Base-by-base conservation (phyloP, 2,797 vertebrate genomes). In the Enteromius radiatus region DNA sequence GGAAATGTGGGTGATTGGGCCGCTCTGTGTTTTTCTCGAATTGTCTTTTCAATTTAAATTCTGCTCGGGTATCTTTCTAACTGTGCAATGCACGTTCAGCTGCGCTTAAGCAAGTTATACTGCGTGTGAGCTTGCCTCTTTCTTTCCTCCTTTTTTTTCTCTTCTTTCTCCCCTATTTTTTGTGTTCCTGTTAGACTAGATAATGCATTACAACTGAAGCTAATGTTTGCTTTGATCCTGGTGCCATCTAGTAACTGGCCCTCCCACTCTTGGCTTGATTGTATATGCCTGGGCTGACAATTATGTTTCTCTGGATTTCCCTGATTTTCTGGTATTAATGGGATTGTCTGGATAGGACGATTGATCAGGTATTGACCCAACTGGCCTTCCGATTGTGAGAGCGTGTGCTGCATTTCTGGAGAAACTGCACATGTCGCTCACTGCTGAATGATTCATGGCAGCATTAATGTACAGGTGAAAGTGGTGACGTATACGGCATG, bases 11-110 rank as follows among this genome's bases (percentile, higher is more conserved):
- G 31, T 45, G 26, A 78, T 67, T 49, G 41, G 45, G 67, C 43
- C 9, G 41, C 23, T 75, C 23, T 26, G 23, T 71, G 71, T 23
- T 73, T 36, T 71, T 85, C 56, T 83, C 47, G 69, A 83, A 86
- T 84, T 85, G 80, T 86, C 75, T 80, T 77, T 80, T 82, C 59
- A 54, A 84, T 85, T 86, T 41, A 84, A 79, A 85, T 88, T 85
- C 85, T 84, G 85, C 81, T 82, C 23, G 76, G 41, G 77, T 84
- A 73, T 80, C 67, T 54, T 64, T 77, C 52, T 83, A 78, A 61
- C 74, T 77, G 64, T 69, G 74, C 71, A 52, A 23, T n/a, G 79
- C 71, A 64, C 69, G 49, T 83, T 81, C 78, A 75, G 80, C 82
- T 87, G 79, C 74, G 49, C 59, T 47, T 43, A 67, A 76, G 69